Base-by-base conservation (phyloP, 2,113 vertebrate genomes). In the Rostratula benghalensis region DNA sequence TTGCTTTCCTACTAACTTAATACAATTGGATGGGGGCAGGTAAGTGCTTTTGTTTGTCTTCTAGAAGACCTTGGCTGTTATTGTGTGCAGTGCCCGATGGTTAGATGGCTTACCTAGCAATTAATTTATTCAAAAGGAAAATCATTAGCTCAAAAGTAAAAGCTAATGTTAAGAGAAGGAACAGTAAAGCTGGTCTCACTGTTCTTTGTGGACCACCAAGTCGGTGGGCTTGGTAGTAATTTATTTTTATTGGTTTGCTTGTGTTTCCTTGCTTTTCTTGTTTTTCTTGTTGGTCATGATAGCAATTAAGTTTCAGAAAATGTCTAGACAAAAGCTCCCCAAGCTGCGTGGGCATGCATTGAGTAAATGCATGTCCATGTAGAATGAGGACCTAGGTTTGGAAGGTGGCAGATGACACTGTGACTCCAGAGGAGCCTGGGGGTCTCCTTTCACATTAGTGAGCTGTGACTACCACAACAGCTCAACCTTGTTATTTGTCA, bases 391-490 rank as follows among this genome's bases (percentile, higher is more conserved):
- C 19, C 27, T 24, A 35, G n/a, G 41, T 24, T 31, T 15, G 35
- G 60, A 43, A 35, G 28, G 51, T 41, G 67, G 13, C 64, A 73
- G 45, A 31, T 92, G 27, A 25, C 67, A 10, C 33, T 0, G 1
- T 14, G 37, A 10, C 25, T 60, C 69, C 6, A n/a, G 12, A 23
- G 19, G 5, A 70, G 18, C 16, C 7, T 12, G 8, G 12, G 19
- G 16, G 6, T 12, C 41, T 70, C 39, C 43, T 27, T 43, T 51
- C 51, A 6, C 6, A 0, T 9, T 0, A 11, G 10, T 1, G 54
- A 51, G 4, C 30, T 13, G 4, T 59, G 75, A 11, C 12, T 92
- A 20, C 51, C 37, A 10, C 13, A 69, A 33, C 54, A 50, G 60
- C 57, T 71, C 92, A 88, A 37, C 18, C 67, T 45, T 37, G 0